Evolutionary conservation across 2,113 vertebrate species (phyloP).

Genomic region (Laterallus jamaicensis): DNA sequence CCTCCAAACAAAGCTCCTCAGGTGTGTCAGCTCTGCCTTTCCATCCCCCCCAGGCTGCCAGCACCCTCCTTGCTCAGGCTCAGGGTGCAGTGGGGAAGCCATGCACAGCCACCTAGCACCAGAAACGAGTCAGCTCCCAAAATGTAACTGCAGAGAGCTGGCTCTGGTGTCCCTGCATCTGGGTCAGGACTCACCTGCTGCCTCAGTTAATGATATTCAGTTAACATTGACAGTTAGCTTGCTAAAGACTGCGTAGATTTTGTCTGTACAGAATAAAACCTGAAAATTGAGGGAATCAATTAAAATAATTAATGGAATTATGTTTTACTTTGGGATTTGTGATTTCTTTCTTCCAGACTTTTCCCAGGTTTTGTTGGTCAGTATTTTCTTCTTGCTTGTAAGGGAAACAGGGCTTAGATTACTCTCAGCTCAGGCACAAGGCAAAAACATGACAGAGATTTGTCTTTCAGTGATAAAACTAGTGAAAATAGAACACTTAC

Average conservation of each 20-base stretch:
- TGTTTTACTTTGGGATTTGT: neutral
- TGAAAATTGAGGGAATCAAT: neutral
- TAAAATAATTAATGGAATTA: neutral
- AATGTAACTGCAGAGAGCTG: neutral
- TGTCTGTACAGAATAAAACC: neutral
- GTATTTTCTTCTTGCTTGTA: neutral
- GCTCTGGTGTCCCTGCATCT: neutral
- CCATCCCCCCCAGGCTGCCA: neutral
- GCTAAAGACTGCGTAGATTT: neutral
- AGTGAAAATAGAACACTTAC: neutral
- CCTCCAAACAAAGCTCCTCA: neutral
- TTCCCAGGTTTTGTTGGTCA: neutral
- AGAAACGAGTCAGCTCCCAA: neutral
- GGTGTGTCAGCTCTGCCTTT: neutral
- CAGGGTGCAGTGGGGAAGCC: neutral
- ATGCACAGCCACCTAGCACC: neutral
- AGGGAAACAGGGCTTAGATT: neutral
- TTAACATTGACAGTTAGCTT: neutral
- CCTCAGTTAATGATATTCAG: neutral
- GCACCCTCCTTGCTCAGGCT: accelerated
- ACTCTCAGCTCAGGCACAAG: neutral
- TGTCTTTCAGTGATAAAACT: constrained; percentile 25
- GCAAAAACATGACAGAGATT: constrained; percentile 23
- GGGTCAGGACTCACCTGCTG: neutral
- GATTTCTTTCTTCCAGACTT: neutral